phyloP scores from a whole-genome alignment of 1,140 invertebrate species.

The Camponotus vicinus region DNA sequence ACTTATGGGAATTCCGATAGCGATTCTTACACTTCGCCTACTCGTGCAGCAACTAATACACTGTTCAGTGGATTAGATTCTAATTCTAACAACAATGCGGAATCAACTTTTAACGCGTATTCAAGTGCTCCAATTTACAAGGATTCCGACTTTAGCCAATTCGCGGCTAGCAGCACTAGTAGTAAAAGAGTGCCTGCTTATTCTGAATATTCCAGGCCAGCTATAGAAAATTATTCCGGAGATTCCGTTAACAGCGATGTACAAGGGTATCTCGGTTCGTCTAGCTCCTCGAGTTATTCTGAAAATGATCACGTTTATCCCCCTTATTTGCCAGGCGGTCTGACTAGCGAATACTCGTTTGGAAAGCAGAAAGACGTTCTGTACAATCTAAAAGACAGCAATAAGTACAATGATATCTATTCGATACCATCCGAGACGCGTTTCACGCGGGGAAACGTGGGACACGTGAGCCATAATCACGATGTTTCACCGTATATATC shows the following conservation, averaged over 20 bases:
- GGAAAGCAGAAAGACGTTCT: constrained; percentile 56
- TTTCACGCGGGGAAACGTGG: constrained; percentile 64
- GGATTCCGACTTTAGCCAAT: constrained; percentile 57
- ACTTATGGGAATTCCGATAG: constrained; percentile 39
- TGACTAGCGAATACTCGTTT: constrained; percentile 53
- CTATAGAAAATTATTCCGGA: constrained; percentile 37
- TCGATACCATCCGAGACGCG: constrained; percentile 53
- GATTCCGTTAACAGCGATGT: background rate
- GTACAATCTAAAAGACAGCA: constrained; percentile 24
- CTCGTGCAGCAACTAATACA: constrained; percentile 5
- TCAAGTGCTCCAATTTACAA: constrained; percentile 20
- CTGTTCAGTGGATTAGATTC: constrained; percentile 43
- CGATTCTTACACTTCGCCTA: constrained; percentile 29
- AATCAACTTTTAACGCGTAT: constrained; percentile 44
- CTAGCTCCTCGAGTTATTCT: constrained; percentile 20
- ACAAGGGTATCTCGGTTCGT: constrained; percentile 25
- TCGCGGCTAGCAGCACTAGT: background rate
- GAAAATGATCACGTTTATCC: constrained; percentile 35
- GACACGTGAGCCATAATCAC: constrained; percentile 2
- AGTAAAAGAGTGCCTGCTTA: constrained; percentile 49
- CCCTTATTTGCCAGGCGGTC: constrained; percentile 10
- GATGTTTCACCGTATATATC: constrained; percentile 23
- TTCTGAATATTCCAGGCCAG: constrained; percentile 25
- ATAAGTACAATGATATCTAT: constrained; percentile 57
- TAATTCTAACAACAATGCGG: constrained; percentile 33